phyloP scores from a whole-genome alignment of 2,888 invertebrate species.

The Eilema caniola region DNA sequence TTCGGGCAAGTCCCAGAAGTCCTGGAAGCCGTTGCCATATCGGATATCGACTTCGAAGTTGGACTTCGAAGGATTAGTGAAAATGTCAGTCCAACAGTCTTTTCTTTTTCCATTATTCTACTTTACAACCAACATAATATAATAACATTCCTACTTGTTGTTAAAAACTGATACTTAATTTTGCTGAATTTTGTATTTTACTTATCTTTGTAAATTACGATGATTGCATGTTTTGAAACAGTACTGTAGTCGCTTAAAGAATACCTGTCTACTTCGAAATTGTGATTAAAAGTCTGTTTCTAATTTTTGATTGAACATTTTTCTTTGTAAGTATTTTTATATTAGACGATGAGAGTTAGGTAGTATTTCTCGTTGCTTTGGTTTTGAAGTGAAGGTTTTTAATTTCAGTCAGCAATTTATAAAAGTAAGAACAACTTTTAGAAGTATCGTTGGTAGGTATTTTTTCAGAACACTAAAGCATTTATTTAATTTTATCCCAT shows the following conservation, averaged over 20 bases:
- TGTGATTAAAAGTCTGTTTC: background rate
- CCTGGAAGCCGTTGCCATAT: too few relatives aligned
- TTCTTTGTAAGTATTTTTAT: background rate
- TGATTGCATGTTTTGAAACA: background rate
- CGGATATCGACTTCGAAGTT: too few relatives aligned
- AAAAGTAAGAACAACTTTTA: background rate
- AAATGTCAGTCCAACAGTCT: too few relatives aligned
- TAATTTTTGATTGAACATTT: background rate
- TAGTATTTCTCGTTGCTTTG: background rate
- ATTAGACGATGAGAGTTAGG: background rate
- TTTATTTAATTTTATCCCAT: too few relatives aligned
- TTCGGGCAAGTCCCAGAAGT: too few relatives aligned
- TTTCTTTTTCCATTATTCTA: too few relatives aligned
- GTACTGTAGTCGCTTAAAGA: background rate
- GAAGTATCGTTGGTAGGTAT: background rate
- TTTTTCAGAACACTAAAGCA: too few relatives aligned
- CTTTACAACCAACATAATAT: too few relatives aligned
- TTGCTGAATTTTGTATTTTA: background rate
- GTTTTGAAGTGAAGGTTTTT: conserved; percentile 2
- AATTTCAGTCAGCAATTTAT: background rate
- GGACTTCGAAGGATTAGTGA: too few relatives aligned
- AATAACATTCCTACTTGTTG: too few relatives aligned
- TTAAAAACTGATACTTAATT: too few relatives aligned
- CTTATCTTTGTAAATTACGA: background rate
- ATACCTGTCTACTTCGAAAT: conserved; percentile 3